Evolutionary conservation across 2,797 vertebrate species (phyloP).

Genomic region (Cyprinella venusta): DNA sequence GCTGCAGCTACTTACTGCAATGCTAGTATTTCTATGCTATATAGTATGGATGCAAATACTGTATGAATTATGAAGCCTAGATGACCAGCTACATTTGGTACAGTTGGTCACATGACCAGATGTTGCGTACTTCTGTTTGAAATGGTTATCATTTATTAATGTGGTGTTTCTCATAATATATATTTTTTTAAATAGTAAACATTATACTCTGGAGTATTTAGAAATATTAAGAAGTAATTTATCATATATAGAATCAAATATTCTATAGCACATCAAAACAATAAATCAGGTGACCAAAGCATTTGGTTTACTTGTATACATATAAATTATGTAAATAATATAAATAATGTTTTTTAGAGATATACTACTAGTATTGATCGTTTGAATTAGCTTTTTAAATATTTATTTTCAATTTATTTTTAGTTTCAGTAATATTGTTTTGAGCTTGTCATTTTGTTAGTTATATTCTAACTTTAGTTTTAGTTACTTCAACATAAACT

Average conservation of each 20-base stretch:
- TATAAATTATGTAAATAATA: background rate
- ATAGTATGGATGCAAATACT: background rate
- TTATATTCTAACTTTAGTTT: background rate
- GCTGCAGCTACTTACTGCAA: background rate
- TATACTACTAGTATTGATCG: background rate
- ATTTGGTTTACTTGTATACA: background rate
- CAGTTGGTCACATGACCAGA: background rate
- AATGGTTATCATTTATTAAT: background rate
- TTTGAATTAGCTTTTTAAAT: background rate
- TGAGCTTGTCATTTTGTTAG: background rate
- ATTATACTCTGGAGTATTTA: no score
- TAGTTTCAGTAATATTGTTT: background rate
- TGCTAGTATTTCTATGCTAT: background rate
- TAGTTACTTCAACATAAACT: background rate
- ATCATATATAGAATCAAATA: background rate
- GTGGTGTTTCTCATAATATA: background rate
- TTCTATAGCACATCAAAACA: background rate
- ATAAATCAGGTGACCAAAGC: background rate
- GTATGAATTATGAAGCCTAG: background rate
- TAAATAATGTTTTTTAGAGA: background rate
- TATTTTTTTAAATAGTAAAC: background rate
- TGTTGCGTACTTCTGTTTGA: background rate
- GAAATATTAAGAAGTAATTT: no score
- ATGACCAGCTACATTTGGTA: background rate
- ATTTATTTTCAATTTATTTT: background rate